Evolutionary conservation across 2,888 invertebrate genomes (phyloP), one percentile per base, ranked within the genome.

Genomic region (Dolichopus griseipennis): DNA sequence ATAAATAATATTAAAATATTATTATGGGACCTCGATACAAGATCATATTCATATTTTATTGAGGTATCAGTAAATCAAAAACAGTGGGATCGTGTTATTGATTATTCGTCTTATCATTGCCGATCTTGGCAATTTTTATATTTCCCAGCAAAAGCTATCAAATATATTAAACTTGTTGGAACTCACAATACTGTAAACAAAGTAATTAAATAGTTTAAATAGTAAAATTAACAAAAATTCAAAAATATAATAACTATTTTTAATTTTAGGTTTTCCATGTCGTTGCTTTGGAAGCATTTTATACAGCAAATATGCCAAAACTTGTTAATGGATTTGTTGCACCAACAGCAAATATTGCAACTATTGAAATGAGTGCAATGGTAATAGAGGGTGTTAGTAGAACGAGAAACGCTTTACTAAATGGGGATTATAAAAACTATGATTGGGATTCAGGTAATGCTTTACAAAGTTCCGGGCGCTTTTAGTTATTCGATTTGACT

Each of bases 351-450:
- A 99, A 99, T 83, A 93, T 99, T 65, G 97, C 98, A 66, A 94
- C 95, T 0, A 87, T 93, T 72, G 89, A 91, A 68, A 88, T 90
- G 75, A 92, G 93, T 80, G 98, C 99, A 2, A 89, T 90, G 74
- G 98, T 99, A 70, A 91, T 95, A 64, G 98, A 99, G 83, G 99
- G 99, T 69, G 98, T 99, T 70, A 89, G 89, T 76, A 90, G 98
- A 15, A 91, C 92, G 65, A 87, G 97, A 73, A 97, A 99, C 84
- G 93, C 96, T 1, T 85, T 99, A 15, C 86, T 99, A 70, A 97
- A 99, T 85, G 98, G 98, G 18, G 95, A 98, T 81, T 93, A 88
- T 68, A 87, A 90, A 76, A 91, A 93, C 83, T 99, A 98, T 82
- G 97, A 98, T 84, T 98, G 97, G 97, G 98, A 99, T 83, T 93